Percentiles rank a stretch among this genome's conserved stretches.
Evolutionary conservation across 2,113 vertebrate genomes (phyloP).

Genomic region (Paraplagusia blochii): DNA sequence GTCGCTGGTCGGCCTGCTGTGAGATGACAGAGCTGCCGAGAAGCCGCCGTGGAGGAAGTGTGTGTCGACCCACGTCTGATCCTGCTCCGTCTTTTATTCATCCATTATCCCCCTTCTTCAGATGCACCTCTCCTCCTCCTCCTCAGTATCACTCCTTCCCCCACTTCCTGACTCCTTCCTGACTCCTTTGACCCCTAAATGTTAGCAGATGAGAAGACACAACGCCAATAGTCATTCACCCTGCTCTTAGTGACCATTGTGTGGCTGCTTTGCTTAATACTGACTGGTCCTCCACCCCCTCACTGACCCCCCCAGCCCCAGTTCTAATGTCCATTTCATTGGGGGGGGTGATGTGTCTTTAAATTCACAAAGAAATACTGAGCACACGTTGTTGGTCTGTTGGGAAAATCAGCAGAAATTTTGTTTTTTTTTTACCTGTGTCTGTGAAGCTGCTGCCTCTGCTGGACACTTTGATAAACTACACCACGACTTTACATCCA

Average conservation of each 20-base stretch:
- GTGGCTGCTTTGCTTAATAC: slow-evolving; percentile 61
- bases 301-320: too few relatives aligned
- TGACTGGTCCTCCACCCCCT: background rate
- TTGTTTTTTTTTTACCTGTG: too few relatives aligned
- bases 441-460: too few relatives aligned
- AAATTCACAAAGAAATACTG: slow-evolving; percentile 51
- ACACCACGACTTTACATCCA: too few relatives aligned
- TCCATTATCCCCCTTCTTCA: slow-evolving; percentile 58
- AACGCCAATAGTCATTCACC: slow-evolving; percentile 74
- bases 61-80: slow-evolving; percentile 55
- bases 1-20: slow-evolving; percentile 1
- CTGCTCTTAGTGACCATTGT: slow-evolving; percentile 72
- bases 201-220: slow-evolving; percentile 77
- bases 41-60: slow-evolving; percentile 35
- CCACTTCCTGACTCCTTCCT: slow-evolving; percentile 74
- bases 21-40: slow-evolving; percentile 13
- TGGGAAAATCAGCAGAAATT: background rate
- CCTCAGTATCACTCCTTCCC: slow-evolving; percentile 64
- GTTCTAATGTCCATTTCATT: slow-evolving; percentile 51
- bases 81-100: slow-evolving; percentile 59
- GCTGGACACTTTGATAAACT: too few relatives aligned
- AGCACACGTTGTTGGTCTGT: slow-evolving; percentile 18
- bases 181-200: slow-evolving; percentile 75
- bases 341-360: slow-evolving; percentile 38
- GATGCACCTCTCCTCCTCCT: slow-evolving; percentile 50